Evolutionary conservation across 2,113 vertebrate genomes (phyloP).

Genomic region (Notechis scutatus): DNA sequence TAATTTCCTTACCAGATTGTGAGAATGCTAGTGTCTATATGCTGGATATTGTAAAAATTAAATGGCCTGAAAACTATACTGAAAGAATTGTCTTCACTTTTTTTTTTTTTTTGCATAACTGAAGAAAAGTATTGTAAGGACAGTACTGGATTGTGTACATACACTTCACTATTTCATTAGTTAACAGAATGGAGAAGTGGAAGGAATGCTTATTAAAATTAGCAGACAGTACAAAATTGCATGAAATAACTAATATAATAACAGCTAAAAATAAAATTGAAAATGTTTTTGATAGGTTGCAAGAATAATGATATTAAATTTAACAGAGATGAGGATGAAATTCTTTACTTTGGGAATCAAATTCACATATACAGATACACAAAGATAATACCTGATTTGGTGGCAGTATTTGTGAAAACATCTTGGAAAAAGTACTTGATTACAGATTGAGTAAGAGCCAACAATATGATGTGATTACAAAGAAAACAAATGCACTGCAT

Average conservation of each 20-base stretch:
- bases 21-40: not conserved
- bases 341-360: not conserved
- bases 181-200: not conserved
- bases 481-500: not conserved
- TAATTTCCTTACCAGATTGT: not conserved
- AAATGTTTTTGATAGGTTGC: not conserved
- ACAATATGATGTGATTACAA: not conserved
- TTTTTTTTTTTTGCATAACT: not conserved
- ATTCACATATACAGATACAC: not conserved
- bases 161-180: not conserved
- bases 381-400: not conserved
- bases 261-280: not conserved
- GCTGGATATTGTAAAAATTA: not conserved
- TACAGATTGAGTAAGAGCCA: not conserved
- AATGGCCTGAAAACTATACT: not conserved
- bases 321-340: not conserved
- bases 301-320: not conserved
- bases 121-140: not conserved
- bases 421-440: not conserved
- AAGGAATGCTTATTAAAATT: not conserved
- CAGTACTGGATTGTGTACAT: not conserved
- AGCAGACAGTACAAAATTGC: not conserved
- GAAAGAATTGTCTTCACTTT: not conserved
- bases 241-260: not conserved
- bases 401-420: not conserved